Base-by-base conservation (phyloP, 2,113 vertebrate genomes). In the Perca schrenkii region DNA sequence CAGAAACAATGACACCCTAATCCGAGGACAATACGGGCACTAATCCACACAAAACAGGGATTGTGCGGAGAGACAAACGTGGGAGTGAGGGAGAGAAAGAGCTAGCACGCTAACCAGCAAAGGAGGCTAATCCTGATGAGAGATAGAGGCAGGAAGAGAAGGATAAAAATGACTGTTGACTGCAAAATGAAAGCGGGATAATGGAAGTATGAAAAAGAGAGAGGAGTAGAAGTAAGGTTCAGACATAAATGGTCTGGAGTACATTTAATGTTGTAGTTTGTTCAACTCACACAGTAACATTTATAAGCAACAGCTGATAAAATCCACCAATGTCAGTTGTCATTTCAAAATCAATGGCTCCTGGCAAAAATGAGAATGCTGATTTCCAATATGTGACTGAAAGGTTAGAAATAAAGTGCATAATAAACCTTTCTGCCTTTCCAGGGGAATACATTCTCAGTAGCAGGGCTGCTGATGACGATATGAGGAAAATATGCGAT, bases 31-130 rank as follows among this genome's bases (percentile, higher is more conserved):
- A 93, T 89, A 74, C 40, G 16, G 70, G 52, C 62, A 80, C 86
- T 93, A 93, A 94, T 94, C 92, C 89, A 84, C 83, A 93, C 86
- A 92, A 94, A 92, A 89, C 86, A 91, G 68, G 83, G 86, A 92
- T 90, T 91, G 88, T 86, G 72, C 17, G 7, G 53, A 74, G 82
- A 86, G 81, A 93, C 78, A 90, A 89, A 88, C 19, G 62, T 57
- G 76, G 80, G 79, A 75, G 77, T 4, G 22, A 21, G 77, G 65
- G 82, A 69, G 69, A 80, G 77, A 76, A 77, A 67, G 47, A 66
- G 70, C 71, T 80, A 89, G 79, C 74, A 66, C 16, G 58, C 89
- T 90, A 86, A 88, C 82, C 65, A 82, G 88, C 72, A 88, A 83
- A 86, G 60, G 60, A 53, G 76, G 80, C 90, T 91, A 92, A 94